These are phyloP conservation scores for Myzus persicae DNA, from an alignment of 1,140 invertebrate genomes.

Conservation along the genomic window DNA sequence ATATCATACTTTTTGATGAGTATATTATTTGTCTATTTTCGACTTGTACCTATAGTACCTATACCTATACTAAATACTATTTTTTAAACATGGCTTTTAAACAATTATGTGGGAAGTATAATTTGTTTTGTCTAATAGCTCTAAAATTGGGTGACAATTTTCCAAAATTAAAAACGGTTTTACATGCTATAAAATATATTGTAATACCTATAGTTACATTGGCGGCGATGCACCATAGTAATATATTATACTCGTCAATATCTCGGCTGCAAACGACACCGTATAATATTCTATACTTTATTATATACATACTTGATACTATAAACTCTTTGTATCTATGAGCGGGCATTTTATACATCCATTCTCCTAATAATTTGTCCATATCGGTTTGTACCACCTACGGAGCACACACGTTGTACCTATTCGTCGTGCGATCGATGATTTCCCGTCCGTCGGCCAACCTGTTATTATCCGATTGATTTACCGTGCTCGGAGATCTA, in stretches of 20 bases:
- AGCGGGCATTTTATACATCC: not conserved
- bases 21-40: too few relatives aligned
- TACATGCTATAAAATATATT: too few relatives aligned
- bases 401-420: not conserved
- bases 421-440: not conserved
- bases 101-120: too few relatives aligned
- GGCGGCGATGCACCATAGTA: not conserved
- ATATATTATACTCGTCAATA: not conserved
- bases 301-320: too few relatives aligned
- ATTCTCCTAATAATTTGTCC: not conserved
- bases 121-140: not conserved
- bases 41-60: too few relatives aligned
- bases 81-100: not conserved
- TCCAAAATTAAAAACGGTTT: not conserved
- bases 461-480: conserved; percentile 51
- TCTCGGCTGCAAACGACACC: too few relatives aligned
- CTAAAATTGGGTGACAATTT: not conserved
- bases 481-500: conserved; percentile 30
- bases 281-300: not conserved
- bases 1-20: too few relatives aligned
- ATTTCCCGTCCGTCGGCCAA: not conserved
- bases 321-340: not conserved
- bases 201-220: too few relatives aligned
- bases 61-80: too few relatives aligned
- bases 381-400: conserved; percentile 31